These are phyloP conservation scores for Telmatochromis sp. DNA, from an alignment of 2,113 vertebrate species.

Conservation along the genomic window DNA sequence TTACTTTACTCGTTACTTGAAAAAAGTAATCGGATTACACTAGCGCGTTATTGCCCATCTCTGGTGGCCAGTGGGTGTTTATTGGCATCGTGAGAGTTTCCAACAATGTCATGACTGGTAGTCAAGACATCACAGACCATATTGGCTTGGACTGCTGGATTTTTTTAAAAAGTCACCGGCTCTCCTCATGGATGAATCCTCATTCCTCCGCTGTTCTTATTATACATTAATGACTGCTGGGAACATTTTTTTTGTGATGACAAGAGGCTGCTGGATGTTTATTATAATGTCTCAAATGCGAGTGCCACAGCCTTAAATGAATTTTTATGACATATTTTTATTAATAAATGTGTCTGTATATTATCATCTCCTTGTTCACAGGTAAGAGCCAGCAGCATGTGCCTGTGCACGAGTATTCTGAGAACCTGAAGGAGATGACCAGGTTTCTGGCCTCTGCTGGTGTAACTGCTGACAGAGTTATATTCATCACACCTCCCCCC, in stretches of 20 bases:
- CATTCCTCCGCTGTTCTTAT: not conserved
- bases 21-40: fast-evolving
- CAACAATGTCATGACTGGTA: fast-evolving
- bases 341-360: not conserved
- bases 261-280: not conserved
- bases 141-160: not conserved
- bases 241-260: not conserved
- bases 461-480: conserved; percentile 69
- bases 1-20: not conserved
- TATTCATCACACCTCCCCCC: conserved; percentile 86
- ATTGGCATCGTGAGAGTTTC: not conserved
- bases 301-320: not conserved
- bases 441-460: conserved; percentile 71
- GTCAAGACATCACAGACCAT: not conserved
- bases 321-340: not conserved
- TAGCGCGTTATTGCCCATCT: fast-evolving
- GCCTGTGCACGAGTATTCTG: conserved; percentile 80
- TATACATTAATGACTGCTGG: not conserved
- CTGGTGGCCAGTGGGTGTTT: not conserved
- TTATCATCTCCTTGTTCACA: conserved; percentile 25
- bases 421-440: conserved; percentile 79
- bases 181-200: not conserved
- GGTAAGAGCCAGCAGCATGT: conserved; percentile 89
- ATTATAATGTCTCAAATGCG: fast-evolving
- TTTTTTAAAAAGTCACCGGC: fast-evolving